Base-by-base conservation (phyloP, 2,113 vertebrate species). In the Burhinus bistriatus region DNA sequence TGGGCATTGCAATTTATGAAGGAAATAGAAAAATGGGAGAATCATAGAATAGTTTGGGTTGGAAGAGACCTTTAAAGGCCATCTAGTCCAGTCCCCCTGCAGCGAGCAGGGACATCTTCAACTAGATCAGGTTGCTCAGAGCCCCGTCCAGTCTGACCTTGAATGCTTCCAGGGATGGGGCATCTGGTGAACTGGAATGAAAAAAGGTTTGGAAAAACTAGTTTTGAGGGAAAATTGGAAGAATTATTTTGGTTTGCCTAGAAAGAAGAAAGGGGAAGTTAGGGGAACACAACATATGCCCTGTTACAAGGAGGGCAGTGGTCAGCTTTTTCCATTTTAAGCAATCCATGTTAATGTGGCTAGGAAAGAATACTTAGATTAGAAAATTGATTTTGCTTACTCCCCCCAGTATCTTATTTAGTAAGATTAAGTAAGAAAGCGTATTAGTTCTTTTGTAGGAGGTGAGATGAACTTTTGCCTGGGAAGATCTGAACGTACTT, bases 241-340 rank as follows among this genome's bases (percentile, higher is more conserved):
- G 22, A 88, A 80, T 44, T 68, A 15, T 44, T 90, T 94, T 91
- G 45, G 34, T 94, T 80, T 88, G 65, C 65, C 47, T 87, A 69
- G 61, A 55, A 93, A 91, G 77, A 61, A 83, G 65, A 87, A 83
- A 71, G 52, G 21, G 38, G 16, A 91, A 65, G 29, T 71, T 70
- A 17, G 13, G 51, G 70, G 73, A 89, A 93, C 19, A 15, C 66
- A 71, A 80, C 5, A 9, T n/a, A 34, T 4, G 38, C 59, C 57
- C 59, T 78, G 8, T 47, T 59, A 68, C 11, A 76, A 79, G 66
- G 47, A 93, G 87, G 81, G 52, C 73, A 89, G 15, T 71, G 93
- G 78, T 90, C 52, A 88, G 8, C 45, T 79, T 93, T 83, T 93
- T 91, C 90, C 66, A 79, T 88, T 92, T 82, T 57, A 95, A 94